Evolutionary conservation across 2,888 invertebrate genomes (phyloP).

Genomic region (Thumatha senex): DNA sequence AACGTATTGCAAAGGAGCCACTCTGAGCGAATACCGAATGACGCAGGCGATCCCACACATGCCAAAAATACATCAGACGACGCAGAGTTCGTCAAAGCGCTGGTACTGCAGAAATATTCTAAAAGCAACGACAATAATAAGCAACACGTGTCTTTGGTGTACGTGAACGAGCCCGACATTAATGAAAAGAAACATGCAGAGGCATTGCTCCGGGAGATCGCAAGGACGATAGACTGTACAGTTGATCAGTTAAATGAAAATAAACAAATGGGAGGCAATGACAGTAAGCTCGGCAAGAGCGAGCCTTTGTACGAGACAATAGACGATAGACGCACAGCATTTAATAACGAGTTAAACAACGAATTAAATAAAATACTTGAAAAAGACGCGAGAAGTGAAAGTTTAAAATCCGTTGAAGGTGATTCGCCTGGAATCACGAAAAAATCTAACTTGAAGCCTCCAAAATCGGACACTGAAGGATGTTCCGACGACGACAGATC

Average conservation of each 20-base stretch:
- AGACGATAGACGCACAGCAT: conserved; percentile 47
- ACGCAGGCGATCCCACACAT: conserved; percentile 47
- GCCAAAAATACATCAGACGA: conserved; percentile 65
- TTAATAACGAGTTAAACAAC: conserved; percentile 62
- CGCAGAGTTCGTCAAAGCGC: conserved; percentile 73
- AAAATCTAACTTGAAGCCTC: conserved; percentile 73
- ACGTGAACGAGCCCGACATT: conserved; percentile 66
- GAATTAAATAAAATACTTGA: conserved; percentile 61
- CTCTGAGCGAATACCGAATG: conserved; percentile 48
- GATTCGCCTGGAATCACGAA: conserved; percentile 59
- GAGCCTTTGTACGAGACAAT: conserved; percentile 62
- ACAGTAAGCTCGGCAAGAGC: conserved; percentile 49
- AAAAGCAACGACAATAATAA: conserved; percentile 56
- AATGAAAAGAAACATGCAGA: conserved; percentile 73
- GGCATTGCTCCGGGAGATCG: conserved; percentile 72
- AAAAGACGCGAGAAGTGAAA: conserved; percentile 37
- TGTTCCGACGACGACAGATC: conserved; percentile 76
- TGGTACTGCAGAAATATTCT: conserved; percentile 76
- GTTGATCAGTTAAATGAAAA: conserved; percentile 65
- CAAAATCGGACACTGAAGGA: conserved; percentile 68
- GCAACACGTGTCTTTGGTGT: conserved; percentile 74
- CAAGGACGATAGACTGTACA: conserved; percentile 71
- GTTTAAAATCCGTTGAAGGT: conserved; percentile 36
- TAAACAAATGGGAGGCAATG: conserved; percentile 64
- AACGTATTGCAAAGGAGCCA: conserved; percentile 54